Conservation (phyloP, 2,113 vertebrate species). For the Hucho hucho region DNA sequence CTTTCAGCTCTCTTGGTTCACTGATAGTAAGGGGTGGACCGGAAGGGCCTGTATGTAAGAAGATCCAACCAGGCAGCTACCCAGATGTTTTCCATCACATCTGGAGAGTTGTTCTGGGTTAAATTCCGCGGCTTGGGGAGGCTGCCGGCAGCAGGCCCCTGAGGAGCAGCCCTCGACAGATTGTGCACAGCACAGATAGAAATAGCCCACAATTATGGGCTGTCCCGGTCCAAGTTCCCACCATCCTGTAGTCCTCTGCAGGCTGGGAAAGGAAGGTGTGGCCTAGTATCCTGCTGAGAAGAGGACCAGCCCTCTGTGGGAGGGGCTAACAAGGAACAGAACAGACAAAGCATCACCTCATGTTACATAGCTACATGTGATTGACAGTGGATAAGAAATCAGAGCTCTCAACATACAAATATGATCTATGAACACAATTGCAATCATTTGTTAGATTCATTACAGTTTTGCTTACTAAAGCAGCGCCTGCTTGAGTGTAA, state of each 20-base stretch:
- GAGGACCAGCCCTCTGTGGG: constrained; percentile 32
- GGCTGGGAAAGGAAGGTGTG: constrained; percentile 76
- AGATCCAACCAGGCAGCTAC: constrained; percentile 42
- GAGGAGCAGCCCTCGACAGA: constrained; percentile 68
- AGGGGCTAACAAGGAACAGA: constrained; percentile 24
- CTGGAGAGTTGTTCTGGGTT: constrained; percentile 72
- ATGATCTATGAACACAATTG: not conserved
- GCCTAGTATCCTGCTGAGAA: constrained; percentile 27
- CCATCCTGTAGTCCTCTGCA: constrained; percentile 47
- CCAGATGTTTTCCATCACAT: constrained; percentile 82
- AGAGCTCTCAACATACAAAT: not conserved
- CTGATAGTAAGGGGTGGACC: constrained; percentile 6
- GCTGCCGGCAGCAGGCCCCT: constrained; percentile 71
- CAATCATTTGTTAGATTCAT: not conserved
- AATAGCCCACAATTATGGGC: constrained; percentile 73
- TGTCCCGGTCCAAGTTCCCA: constrained; percentile 73
- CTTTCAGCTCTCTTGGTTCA: not conserved
- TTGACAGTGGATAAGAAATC: not conserved
- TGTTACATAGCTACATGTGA: not conserved
- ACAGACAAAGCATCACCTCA: not conserved
- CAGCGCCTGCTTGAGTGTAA: too few species aligned
- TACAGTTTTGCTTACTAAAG: not conserved
- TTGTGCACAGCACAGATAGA: constrained; percentile 68
- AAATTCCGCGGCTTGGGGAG: constrained; percentile 73
- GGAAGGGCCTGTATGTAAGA: constrained; percentile 26